Evolutionary conservation across 2,888 invertebrate species (phyloP), one percentile per base, ranked within the genome.

Genomic region (Ptychoptera albimana): DNA sequence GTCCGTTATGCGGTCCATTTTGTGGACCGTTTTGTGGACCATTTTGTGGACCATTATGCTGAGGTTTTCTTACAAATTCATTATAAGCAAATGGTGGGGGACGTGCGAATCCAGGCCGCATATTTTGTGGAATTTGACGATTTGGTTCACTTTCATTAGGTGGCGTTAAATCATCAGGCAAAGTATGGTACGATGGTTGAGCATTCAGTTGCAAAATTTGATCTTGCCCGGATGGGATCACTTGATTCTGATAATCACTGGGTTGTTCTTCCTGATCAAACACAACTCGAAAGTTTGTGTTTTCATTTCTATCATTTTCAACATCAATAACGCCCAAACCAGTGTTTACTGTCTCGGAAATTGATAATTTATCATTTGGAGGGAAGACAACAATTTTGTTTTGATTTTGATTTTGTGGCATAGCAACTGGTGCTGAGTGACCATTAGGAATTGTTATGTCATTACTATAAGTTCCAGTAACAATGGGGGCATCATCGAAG

Each of bases 141-240:
- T 40, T 40, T 8, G 8, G 31, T 23, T 35, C 16, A 38, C 47
- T 14, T 38, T 46, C 40, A 15, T 64, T 60, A 46, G 63, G 65
- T 1, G 72, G 73, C 2, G 68, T 67, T 42, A 67, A 57, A 49
- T 67, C 64, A 37, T 66, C 65, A 1, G 64, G 65, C 38, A 67
- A 54, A 48, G 66, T 67, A 51, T 66, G 65, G 47, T 60, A 63
- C 59, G 63, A 61, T 11, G 64, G 66, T 50, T 63, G 60, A 1
- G 62, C 63, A 46, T 55, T 62, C 38, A 66, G 52, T 46, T 60
- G 56, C 16, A 66, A 49, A 36, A 67, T 58, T 45, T 64, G 61
- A 36, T 55, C 50, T 39, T 55, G 56, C 9, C 52, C 11, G n/a
- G n/a, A 12, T 23, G 11, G 12, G 5, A 13, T 14, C 12, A n/a